Evolutionary conservation across 1,140 invertebrate species (phyloP).

Genomic region (Magallana angulata): DNA sequence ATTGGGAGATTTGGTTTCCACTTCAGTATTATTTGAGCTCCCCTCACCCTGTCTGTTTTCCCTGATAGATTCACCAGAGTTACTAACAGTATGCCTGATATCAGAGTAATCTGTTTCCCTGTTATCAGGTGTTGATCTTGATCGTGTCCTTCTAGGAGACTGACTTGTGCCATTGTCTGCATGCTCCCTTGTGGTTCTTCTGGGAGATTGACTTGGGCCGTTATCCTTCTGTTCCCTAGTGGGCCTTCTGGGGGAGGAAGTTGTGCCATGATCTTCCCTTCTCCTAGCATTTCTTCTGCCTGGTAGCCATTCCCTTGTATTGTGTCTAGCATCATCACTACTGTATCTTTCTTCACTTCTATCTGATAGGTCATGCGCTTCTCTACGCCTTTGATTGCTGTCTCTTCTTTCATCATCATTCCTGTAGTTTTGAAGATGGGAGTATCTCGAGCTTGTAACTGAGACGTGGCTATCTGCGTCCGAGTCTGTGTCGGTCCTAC

Average conservation of each 20-base stretch:
- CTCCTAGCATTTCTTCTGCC: background rate
- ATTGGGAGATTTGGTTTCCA: background rate
- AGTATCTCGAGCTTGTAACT: background rate
- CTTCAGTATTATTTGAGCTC: slow-evolving; percentile 7
- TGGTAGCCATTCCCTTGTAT: background rate
- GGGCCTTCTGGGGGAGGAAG: background rate
- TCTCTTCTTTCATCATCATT: background rate
- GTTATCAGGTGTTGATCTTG: background rate
- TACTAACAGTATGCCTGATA: background rate
- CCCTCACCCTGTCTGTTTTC: background rate
- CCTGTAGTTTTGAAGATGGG: background rate
- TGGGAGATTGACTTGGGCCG: background rate
- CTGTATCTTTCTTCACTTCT: background rate
- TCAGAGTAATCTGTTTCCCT: background rate
- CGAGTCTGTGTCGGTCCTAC: background rate
- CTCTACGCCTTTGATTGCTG: background rate
- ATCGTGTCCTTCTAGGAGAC: background rate
- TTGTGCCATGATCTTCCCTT: background rate
- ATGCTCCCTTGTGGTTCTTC: too few species aligned
- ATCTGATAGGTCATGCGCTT: background rate
- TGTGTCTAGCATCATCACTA: background rate
- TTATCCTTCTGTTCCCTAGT: background rate
- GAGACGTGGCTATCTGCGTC: background rate
- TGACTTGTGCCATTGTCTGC: background rate
- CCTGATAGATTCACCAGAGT: background rate